Conservation (phyloP, 2,888 invertebrate species). For the Mythimna albipuncta region DNA sequence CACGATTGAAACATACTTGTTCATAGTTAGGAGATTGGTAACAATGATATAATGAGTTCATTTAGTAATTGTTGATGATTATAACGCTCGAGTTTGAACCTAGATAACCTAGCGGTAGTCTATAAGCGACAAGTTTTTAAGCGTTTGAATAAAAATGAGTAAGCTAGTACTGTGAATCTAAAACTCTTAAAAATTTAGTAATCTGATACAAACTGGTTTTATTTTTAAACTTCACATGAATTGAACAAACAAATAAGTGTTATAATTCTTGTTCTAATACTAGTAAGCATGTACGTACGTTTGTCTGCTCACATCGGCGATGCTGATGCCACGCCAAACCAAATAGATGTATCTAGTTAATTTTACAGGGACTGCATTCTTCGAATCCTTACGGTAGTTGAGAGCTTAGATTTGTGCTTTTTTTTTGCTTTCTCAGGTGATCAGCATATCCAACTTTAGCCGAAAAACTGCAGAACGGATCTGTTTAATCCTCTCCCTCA, state of each 20-base stretch:
- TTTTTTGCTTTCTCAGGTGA: background rate
- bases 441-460: background rate
- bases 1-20: slow-evolving; percentile 42
- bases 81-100: background rate
- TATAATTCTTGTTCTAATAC: background rate
- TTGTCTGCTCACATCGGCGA: too few species aligned
- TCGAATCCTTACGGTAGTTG: background rate
- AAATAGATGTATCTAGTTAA: background rate
- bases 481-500: too few species aligned
- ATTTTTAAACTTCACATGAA: slow-evolving; percentile 5
- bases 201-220: background rate
- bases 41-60: slow-evolving; percentile 33
- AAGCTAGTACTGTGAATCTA: too few species aligned
- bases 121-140: too few species aligned
- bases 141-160: background rate
- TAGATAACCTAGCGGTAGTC: too few species aligned
- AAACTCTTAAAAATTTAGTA: too few species aligned
- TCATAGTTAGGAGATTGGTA: slow-evolving; percentile 21
- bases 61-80: slow-evolving; percentile 1
- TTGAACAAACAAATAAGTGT: background rate
- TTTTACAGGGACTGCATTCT: background rate
- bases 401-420: background rate
- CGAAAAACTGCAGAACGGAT: background rate
- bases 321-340: background rate
- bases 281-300: background rate